Conservation (phyloP, 2,113 vertebrate genomes). For the Strigops habroptila region DNA sequence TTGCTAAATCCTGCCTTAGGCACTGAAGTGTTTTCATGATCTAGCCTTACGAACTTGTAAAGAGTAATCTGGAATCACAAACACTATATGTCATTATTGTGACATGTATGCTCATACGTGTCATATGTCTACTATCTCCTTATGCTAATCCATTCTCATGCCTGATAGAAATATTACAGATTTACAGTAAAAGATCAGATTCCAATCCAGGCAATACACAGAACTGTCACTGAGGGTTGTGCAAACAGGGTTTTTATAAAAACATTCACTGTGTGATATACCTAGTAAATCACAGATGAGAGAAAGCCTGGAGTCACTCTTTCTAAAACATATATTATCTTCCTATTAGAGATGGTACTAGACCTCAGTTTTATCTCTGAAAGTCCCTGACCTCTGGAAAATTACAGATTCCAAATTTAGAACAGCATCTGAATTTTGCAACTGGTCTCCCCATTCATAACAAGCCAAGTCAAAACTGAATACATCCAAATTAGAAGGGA, state of each 20-base stretch:
- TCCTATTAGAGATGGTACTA: neutral
- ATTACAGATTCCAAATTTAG: conserved; percentile 15
- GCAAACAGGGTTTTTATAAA: neutral
- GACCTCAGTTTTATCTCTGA: conserved; percentile 1
- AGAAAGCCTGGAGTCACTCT: neutral
- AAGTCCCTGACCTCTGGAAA: conserved; percentile 8
- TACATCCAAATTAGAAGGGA: conserved; percentile 18
- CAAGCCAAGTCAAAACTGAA: conserved; percentile 34
- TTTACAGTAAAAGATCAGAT: neutral
- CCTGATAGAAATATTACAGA: neutral
- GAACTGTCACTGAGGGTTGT: neutral
- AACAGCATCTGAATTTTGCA: conserved; percentile 33
- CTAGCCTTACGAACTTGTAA: neutral
- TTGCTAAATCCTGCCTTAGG: neutral
- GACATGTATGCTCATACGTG: neutral
- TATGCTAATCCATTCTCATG: neutral
- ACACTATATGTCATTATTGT: neutral
- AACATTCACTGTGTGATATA: neutral
- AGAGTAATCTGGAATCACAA: neutral
- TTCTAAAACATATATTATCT: conserved; percentile 6
- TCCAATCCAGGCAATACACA: neutral
- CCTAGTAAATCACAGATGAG: neutral
- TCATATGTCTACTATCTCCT: neutral
- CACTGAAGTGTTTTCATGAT: neutral
- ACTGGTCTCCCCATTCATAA: conserved; percentile 8